Base-by-base conservation (phyloP, 2,113 vertebrate species). In the Argyrosomus japonicus region DNA sequence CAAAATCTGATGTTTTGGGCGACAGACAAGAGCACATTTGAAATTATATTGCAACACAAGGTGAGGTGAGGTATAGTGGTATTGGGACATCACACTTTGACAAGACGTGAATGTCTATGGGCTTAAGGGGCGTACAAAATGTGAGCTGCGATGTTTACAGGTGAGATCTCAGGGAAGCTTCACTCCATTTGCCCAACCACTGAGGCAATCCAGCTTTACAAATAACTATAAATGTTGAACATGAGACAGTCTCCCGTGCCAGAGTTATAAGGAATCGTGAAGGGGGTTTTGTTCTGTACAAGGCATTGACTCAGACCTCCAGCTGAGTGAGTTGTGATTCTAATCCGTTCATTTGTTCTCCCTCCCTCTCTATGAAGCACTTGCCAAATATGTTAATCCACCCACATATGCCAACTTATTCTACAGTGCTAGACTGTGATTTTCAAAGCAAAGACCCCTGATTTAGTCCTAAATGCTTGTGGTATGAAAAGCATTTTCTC, bases 291-390 rank as follows among this genome's bases (percentile, higher is more conserved):
- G 68, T 82, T 84, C 50, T 18, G 29, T 69, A 83, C 47, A 60
- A 83, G 79, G 76, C 78, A 65, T 70, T 47, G 84, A 85, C 75
- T 82, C 67, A 88, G 85, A 82, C 85, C 80, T 87, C 89, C 86
- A 82, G 68, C 89, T 91, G 90, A 62, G 88, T 47, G 57, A 79
- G 85, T 64, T 84, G 86, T 75, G 76, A 87, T 89, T 88, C 71
- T 88, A 90, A 91, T 91, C 81, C 45, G 1, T 75, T 84, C 78
- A 87, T 87, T 91, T 90, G 83, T 84, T 90, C 81, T 73, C 21
- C 58, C 27, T 81, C 75, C 65, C 83, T 84, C 51, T 23, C 13
- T 54, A 17, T 36, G 15, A 79, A 8, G 43, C 54, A 63, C 60
- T 81, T 75, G 68, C 79, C 89, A 91, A 84, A 89, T 74, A 88